These are phyloP conservation scores for Trissonchulus latispiculum DNA, from an alignment of 2,888 invertebrate species.

Conservation along the genomic window DNA sequence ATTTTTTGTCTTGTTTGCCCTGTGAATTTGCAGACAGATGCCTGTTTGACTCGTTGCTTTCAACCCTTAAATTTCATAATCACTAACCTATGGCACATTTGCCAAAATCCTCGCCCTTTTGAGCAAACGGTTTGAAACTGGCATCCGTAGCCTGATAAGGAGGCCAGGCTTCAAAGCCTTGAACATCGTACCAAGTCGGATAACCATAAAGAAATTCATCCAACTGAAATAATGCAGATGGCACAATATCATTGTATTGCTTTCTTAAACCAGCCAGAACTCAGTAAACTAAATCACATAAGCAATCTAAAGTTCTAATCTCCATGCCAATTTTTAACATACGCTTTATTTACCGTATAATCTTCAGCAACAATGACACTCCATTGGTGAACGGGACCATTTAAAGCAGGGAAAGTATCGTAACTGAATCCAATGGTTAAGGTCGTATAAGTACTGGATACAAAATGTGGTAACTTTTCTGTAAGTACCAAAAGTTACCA, in stretches of 20 bases:
- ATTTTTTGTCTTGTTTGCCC: too few relatives aligned
- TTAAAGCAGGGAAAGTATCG: conserved; percentile 12
- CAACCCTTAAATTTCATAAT: too few relatives aligned
- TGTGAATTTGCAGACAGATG: too few relatives aligned
- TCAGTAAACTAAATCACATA: too few relatives aligned
- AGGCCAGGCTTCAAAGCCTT: conserved; percentile 19
- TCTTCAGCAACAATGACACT: conserved; percentile 20
- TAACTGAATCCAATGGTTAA: conserved; percentile 13
- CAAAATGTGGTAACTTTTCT: neutral
- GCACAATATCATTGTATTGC: too few relatives aligned
- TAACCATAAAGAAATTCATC: conserved; percentile 6
- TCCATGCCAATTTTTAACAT: too few relatives aligned
- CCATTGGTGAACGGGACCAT: conserved; percentile 14
- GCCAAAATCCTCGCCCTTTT: neutral
- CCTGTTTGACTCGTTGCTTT: too few relatives aligned
- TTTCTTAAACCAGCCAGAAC: too few relatives aligned
- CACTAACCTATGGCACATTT: too few relatives aligned
- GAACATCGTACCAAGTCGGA: conserved; percentile 19
- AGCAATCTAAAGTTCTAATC: too few relatives aligned
- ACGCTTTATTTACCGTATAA: conserved; percentile 3
- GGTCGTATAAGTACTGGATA: neutral
- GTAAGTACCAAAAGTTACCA: neutral
- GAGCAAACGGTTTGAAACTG: conserved; percentile 15
- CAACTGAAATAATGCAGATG: conserved; percentile 11
- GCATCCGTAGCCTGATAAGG: conserved; percentile 12